phyloP scores from a whole-genome alignment of 2,888 invertebrate genomes.

The Yponomeuta plumbellus region DNA sequence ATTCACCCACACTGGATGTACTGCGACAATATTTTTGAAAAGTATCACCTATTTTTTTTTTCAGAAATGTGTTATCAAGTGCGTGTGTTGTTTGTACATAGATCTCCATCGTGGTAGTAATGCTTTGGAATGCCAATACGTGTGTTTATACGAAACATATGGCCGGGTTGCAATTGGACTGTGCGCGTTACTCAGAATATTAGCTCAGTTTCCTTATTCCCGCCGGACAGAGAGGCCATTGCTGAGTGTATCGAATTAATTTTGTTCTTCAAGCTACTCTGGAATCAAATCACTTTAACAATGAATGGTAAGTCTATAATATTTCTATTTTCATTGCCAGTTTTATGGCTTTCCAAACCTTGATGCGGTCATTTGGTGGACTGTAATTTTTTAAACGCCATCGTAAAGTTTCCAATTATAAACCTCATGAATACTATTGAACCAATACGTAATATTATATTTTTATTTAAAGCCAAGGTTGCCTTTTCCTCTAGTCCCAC shows the following conservation, averaged over 20 bases:
- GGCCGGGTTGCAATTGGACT: slow-evolving; percentile 33
- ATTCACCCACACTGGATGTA: not conserved
- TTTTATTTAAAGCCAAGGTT: no score
- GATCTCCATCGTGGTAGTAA: not conserved
- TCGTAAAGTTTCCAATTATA: not conserved
- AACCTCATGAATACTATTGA: not conserved
- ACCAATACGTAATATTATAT: not conserved
- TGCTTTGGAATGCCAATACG: slow-evolving; percentile 36
- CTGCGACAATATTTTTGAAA: not conserved
- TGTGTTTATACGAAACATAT: slow-evolving; percentile 54
- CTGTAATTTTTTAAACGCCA: not conserved
- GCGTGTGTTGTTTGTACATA: not conserved
- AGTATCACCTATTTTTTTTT: not conserved
- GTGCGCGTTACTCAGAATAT: slow-evolving; percentile 53
- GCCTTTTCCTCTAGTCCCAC: no score
- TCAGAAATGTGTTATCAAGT: not conserved
- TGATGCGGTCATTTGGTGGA: not conserved
- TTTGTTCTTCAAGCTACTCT: not conserved
- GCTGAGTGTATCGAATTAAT: not conserved
- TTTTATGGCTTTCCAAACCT: not conserved
- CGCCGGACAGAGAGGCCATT: slow-evolving; percentile 35
- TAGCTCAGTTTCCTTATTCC: slow-evolving; percentile 46
- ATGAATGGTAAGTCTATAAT: slow-evolving; percentile 24
- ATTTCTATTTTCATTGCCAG: not conserved
- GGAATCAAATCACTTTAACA: slow-evolving; percentile 8